These are phyloP conservation scores for Aleiodes leptofemur DNA, from an alignment of 2,888 invertebrate genomes.

Conservation along the genomic window DNA sequence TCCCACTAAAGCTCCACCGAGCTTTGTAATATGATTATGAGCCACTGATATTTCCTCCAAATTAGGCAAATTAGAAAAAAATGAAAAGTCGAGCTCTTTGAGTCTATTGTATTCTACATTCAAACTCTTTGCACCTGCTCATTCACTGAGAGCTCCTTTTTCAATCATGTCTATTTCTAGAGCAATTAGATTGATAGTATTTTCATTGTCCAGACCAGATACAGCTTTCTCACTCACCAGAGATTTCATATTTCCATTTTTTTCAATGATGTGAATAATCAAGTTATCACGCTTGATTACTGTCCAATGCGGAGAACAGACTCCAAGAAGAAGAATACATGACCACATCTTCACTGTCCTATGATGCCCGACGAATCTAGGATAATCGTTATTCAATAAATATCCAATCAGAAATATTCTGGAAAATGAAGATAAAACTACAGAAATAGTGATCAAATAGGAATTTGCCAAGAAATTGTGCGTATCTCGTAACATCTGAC, in stretches of 20 bases:
- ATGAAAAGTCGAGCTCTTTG: slow-evolving; percentile 53
- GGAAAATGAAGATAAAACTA: too few species aligned
- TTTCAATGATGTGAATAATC: too few species aligned
- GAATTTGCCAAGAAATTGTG: too few species aligned
- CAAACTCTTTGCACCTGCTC: slow-evolving; percentile 53
- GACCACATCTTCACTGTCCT: slow-evolving; percentile 5
- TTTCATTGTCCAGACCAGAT: not conserved
- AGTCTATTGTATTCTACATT: slow-evolving; percentile 59
- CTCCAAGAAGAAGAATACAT: slow-evolving; percentile 36
- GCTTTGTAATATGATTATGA: slow-evolving; percentile 36
- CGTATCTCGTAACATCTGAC: too few species aligned
- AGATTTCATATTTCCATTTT: slow-evolving; percentile 26
- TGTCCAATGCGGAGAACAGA: not conserved
- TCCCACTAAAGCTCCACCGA: slow-evolving; percentile 54
- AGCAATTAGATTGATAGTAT: slow-evolving; percentile 53
- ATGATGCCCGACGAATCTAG: too few species aligned
- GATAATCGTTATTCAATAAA: not conserved
- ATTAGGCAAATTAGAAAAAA: slow-evolving; percentile 60
- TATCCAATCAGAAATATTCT: too few species aligned
- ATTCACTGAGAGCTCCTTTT: slow-evolving; percentile 57
- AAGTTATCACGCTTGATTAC: slow-evolving; percentile 43
- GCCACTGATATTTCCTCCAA: slow-evolving; percentile 58
- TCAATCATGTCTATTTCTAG: slow-evolving; percentile 53
- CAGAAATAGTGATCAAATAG: too few species aligned
- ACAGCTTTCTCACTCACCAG: slow-evolving; percentile 50